A percentile compares a stretch with the other conserved stretches of the same genome.
phyloP scores from a whole-genome alignment of 2,888 invertebrate genomes.

The Archips crataeganus region DNA sequence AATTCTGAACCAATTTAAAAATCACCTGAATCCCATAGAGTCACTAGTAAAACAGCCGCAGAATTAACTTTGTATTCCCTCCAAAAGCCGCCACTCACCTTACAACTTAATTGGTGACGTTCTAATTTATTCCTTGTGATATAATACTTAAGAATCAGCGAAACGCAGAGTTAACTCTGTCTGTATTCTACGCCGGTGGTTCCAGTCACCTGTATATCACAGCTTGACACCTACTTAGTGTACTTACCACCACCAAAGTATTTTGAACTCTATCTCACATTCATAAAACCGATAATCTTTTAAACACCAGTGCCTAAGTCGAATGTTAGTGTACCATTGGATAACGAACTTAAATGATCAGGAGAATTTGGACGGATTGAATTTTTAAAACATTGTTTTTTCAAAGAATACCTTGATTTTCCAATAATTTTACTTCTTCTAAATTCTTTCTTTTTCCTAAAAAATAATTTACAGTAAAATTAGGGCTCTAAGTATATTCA shows the following conservation, averaged over 20 bases:
- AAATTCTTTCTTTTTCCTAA: background rate
- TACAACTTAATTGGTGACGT: background rate
- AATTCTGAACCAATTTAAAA: background rate
- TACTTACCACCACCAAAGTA: slow-evolving; percentile 27
- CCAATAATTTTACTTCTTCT: background rate
- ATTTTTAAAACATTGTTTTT: background rate
- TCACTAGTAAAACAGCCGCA: background rate
- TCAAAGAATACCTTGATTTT: background rate
- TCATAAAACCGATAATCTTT: slow-evolving; percentile 31
- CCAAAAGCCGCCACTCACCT: background rate
- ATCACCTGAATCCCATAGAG: background rate
- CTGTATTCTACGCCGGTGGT: slow-evolving; percentile 61
- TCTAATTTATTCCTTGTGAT: slow-evolving; percentile 1
- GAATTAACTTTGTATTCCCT: background rate
- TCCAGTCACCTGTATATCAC: slow-evolving; percentile 72
- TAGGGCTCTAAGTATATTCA: background rate
- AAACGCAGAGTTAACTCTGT: slow-evolving; percentile 42
- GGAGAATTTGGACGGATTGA: background rate
- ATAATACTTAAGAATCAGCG: slow-evolving; percentile 29
- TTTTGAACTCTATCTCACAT: slow-evolving; percentile 27
- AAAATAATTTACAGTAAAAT: background rate
- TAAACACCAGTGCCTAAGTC: background rate
- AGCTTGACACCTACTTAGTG: slow-evolving; percentile 69
- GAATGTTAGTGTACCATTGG: background rate
- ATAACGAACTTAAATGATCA: background rate